Base-by-base conservation (phyloP, 2,888 invertebrate species). In the Caenorhabditis panamensis region DNA sequence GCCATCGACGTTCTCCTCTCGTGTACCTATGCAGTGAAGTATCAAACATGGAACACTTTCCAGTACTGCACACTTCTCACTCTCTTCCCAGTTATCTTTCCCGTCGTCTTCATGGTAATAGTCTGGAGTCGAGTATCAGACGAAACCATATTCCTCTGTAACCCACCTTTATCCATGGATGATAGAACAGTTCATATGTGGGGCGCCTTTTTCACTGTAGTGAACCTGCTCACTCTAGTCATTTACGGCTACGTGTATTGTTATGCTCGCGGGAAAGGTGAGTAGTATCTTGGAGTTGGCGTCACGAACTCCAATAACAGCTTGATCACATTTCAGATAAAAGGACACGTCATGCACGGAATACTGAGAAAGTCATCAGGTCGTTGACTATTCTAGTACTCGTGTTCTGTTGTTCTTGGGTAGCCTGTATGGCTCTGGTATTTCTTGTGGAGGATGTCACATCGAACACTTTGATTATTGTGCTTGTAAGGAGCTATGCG, bases 161-260 rank as follows among this genome's bases (percentile, higher is more conserved):
- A 64, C 22, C 73, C 73, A 1, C 73, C 73, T 4, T 18, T 66
- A 26, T 49, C 73, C 0, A 66, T 66, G 73, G 73, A 72, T 11
- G 59, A 36, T 0, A 49, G 59, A 18, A 58, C 66, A 0, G 64
- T 64, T 4, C 47, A 58, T 31, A 41, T 73, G 20, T 73, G 73
- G 73, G 66, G 58, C 11, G 73, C 49, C 11, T 51, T 64, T 3
- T 22, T 73, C 2, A 53, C 59, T 1, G 63, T 47, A 1, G 36
- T 62, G 8, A 72, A 72, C 41, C 9, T 56, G 0, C 22, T 31
- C 0, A 72, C 63, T 24, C 63, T 72, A 4, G 13, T 72, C n/a
- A 63, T 72, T 22, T 72, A 72, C 44, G 71, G 71, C 13, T 72
- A 72, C 47, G 71, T 72, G 5, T 72, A 72, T 16, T 72, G 26